Base-by-base conservation (phyloP, 2,113 vertebrate species). In the Peromyscus maniculatus region DNA sequence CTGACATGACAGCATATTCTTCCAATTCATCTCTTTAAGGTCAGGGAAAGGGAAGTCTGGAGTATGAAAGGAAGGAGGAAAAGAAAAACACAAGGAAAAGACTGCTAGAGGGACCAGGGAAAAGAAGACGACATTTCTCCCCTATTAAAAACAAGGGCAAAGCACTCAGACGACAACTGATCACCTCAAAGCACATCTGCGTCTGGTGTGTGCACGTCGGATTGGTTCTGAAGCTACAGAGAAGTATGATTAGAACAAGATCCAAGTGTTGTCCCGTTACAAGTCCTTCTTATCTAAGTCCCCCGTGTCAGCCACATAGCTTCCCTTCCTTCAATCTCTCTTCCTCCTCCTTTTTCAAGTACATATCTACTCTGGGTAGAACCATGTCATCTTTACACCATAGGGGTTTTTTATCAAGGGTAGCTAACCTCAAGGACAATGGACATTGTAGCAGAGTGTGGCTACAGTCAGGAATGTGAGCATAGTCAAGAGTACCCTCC, bases 11-110 rank as follows among this genome's bases (percentile, higher is more conserved):
- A 90, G 91, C 75, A 88, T 90, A 91, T 95, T 92, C 78, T 93
- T 96, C 91, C 91, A 92, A 90, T 96, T 98, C 95, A 97, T 96
- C 95, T 96, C 94, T 96, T 43, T 96, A 93, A 93, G 79, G 57
- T 43, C n/a, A 57, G 55, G 94, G 36, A 91, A 33, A 82, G 89
- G 82, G 74, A 64, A 92, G 49, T 84, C 90, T 95, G 87, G 92
- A 86, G n/a, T 74, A 69, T 72, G 91, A 39, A 66, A 75, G 57
- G 59, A 96, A 59, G 75, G 64, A 97, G 78, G 89, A 79, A 80
- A 90, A 87, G 55, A 71, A 80, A 66, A 52, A 79, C 83, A 67
- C 43, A 39, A 84, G 75, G 87, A 93, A 87, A 69, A 95, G 39
- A 52, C 57, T 93, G 89, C 22, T 83, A 31, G 78, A 87, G 82